These are phyloP conservation scores for Rhinolophus sinicus DNA, from an alignment of 2,113 vertebrate species.

Conservation along the genomic window DNA sequence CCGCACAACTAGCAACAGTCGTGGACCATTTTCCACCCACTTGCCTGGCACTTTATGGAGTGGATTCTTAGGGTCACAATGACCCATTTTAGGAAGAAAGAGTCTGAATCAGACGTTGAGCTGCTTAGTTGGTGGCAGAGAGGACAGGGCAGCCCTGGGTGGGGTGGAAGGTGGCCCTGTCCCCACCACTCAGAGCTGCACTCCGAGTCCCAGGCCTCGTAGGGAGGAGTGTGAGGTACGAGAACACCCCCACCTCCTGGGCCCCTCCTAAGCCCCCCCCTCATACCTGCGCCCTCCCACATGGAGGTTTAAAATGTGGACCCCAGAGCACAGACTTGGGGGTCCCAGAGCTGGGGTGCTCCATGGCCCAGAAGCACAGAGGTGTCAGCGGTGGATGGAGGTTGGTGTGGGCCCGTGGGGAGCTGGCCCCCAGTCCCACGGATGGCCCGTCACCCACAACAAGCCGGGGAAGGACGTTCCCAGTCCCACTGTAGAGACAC, in stretches of 20 bases:
- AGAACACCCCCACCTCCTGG: background rate
- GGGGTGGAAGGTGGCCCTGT: background rate
- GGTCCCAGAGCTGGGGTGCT: background rate
- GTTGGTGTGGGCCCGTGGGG: background rate
- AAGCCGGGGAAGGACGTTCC: background rate
- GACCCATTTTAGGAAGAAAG: accelerated
- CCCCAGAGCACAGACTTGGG: background rate
- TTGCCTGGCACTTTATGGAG: background rate
- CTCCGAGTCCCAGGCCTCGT: background rate
- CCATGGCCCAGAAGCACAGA: background rate
- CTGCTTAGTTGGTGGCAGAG: accelerated
- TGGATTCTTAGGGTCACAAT: accelerated
- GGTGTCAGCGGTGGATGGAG: background rate
- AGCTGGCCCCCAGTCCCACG: background rate
- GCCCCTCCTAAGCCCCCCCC: background rate
- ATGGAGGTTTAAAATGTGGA: background rate
- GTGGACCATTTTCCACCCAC: background rate
- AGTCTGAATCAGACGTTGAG: background rate
- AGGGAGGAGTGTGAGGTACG: background rate
- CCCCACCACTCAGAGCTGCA: background rate
- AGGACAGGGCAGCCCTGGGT: background rate
- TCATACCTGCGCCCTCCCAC: background rate
- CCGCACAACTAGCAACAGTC: background rate
- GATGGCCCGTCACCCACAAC: too few species aligned
- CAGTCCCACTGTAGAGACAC: background rate